phyloP scores from a whole-genome alignment of 1,140 invertebrate genomes.

The Drosophila truncata region DNA sequence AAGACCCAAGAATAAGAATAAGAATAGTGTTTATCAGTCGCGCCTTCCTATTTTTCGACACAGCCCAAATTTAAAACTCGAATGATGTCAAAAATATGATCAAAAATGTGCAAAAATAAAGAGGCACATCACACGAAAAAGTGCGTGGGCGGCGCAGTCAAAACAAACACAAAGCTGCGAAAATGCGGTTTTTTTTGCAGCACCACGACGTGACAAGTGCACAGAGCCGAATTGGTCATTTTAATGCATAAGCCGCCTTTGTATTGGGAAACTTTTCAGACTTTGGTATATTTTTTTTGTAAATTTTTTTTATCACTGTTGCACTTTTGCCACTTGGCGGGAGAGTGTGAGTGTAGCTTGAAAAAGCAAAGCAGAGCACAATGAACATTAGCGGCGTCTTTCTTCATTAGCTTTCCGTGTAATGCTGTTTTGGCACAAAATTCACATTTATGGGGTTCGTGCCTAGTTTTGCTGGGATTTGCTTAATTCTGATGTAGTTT shows the following conservation, averaged over 20 bases:
- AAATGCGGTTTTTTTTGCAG: conserved; percentile 23
- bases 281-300: conserved; percentile 22
- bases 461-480: too few relatives aligned
- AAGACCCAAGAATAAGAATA: background rate
- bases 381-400: conserved; percentile 5
- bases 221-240: conserved; percentile 33
- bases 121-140: too few relatives aligned
- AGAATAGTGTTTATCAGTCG: conserved; percentile 66
- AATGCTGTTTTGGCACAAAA: conserved; percentile 10
- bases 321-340: conserved; percentile 31
- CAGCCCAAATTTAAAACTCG: too few relatives aligned
- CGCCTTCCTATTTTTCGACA: conserved; percentile 51
- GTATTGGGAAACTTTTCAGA: conserved; percentile 44
- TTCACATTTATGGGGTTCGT: background rate
- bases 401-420: background rate
- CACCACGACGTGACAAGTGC: conserved; percentile 36
- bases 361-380: conserved; percentile 24
- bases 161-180: conserved; percentile 23
- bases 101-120: too few relatives aligned
- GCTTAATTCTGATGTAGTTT: background rate
- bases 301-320: conserved; percentile 47
- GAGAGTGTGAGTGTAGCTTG: conserved; percentile 2
- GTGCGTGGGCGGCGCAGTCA: conserved; percentile 20
- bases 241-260: conserved; percentile 32
- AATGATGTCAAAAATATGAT: too few relatives aligned